These are phyloP conservation scores for Pelusios castaneus DNA, from an alignment of 2,113 vertebrate species.

Conservation along the genomic window DNA sequence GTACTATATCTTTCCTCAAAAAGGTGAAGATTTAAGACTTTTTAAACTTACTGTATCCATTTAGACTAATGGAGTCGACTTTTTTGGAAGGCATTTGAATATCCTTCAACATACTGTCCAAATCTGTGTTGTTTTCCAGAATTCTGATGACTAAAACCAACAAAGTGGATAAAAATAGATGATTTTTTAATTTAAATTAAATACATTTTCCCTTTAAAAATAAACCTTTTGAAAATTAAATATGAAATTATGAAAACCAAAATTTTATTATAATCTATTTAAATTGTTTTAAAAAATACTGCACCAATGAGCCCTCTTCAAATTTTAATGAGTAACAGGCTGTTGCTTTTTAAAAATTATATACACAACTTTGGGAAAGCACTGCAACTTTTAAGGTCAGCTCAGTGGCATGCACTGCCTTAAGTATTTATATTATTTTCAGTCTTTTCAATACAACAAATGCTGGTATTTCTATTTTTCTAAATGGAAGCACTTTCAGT, in stretches of 20 bases:
- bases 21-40: slow-evolving; percentile 1
- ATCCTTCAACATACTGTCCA: slow-evolving; percentile 81
- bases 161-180: neutral
- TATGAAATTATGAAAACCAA: neutral
- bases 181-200: slow-evolving; percentile 4
- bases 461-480: neutral
- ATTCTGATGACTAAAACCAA: slow-evolving; percentile 78
- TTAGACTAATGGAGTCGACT: slow-evolving; percentile 73
- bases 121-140: slow-evolving; percentile 88
- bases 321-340: neutral
- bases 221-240: neutral
- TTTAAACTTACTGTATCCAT: slow-evolving; percentile 83
- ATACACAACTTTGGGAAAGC: neutral
- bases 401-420: neutral
- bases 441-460: neutral
- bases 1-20: neutral
- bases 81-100: slow-evolving; percentile 89
- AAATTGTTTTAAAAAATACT: neutral
- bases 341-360: neutral
- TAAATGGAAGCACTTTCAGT: neutral
- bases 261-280: neutral
- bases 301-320: neutral
- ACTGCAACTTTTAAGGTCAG: neutral
- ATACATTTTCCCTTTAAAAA: neutral
- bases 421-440: no score